Conservation (phyloP, 2,888 invertebrate species). For the Pollenia griseotomentosa region DNA sequence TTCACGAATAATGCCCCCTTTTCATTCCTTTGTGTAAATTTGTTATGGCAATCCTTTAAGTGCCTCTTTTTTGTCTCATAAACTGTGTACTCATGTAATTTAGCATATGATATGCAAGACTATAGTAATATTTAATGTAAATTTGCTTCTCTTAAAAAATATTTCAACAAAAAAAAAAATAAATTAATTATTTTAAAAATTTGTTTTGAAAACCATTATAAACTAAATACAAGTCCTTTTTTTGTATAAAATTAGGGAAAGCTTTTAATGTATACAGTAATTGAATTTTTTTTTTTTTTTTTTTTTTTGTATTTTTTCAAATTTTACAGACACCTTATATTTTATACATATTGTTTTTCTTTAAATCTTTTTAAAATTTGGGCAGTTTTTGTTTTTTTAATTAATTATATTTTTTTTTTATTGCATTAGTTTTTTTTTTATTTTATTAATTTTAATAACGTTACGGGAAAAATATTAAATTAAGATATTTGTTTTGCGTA, state of each 20-base stretch:
- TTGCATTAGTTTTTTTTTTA: conserved; percentile 36
- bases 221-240: not conserved
- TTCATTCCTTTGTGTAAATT: too few relatives aligned
- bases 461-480: conserved; percentile 35
- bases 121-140: conserved; percentile 74
- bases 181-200: not conserved
- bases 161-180: conserved; percentile 10
- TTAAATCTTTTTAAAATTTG: conserved; percentile 63
- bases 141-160: conserved; percentile 60
- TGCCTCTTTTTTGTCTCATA: too few relatives aligned
- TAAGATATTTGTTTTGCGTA: conserved; percentile 45
- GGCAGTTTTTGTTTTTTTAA: conserved; percentile 71
- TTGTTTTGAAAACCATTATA: conserved; percentile 55
- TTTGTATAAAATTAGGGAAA: conserved; percentile 44
- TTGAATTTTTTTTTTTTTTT: not conserved
- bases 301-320: conserved; percentile 7
- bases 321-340: conserved; percentile 56
- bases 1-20: too few relatives aligned
- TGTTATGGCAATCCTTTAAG: too few relatives aligned
- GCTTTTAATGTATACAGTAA: conserved; percentile 28
- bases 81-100: not conserved
- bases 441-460: conserved; percentile 22
- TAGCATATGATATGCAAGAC: conserved; percentile 68
- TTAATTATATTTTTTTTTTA: conserved; percentile 36
- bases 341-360: conserved; percentile 51